These are phyloP conservation scores for Poecilia velifera DNA, from an alignment of 2,797 vertebrate species.

Conservation along the genomic window DNA sequence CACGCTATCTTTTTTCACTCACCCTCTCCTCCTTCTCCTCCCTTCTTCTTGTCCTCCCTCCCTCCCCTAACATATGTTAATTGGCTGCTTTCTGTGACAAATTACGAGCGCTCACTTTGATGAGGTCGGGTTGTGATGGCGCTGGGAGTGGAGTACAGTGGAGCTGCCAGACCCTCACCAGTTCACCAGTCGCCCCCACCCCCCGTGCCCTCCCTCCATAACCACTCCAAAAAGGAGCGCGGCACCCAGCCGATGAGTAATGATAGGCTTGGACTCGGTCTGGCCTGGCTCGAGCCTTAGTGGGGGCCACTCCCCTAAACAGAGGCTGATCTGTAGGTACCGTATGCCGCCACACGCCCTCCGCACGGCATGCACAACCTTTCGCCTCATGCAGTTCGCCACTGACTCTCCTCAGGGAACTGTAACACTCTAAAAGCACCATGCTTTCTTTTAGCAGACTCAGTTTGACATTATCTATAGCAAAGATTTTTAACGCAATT, in stretches of 20 bases:
- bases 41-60: constrained; percentile 78
- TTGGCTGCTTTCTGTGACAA: constrained; percentile 99
- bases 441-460: constrained; percentile 13
- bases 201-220: constrained; percentile 56
- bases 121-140: constrained; percentile 96
- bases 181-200: constrained; percentile 67
- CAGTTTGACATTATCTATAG: background rate
- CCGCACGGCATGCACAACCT: constrained; percentile 65
- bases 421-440: constrained; percentile 40
- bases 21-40: constrained; percentile 65
- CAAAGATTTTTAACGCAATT: constrained; percentile 1
- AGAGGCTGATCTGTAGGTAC: constrained; percentile 78
- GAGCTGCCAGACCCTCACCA: constrained; percentile 89
- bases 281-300: constrained; percentile 79
- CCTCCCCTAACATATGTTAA: constrained; percentile 94
- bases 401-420: constrained; percentile 57
- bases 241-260: constrained; percentile 91
- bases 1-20: constrained; percentile 92
- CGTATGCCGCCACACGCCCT: constrained; percentile 68
- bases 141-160: constrained; percentile 87
- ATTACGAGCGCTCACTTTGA: constrained; percentile 98
- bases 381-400: constrained; percentile 56
- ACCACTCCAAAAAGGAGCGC: constrained; percentile 91
- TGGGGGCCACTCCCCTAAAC: constrained; percentile 75
- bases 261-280: constrained; percentile 85